These are phyloP conservation scores for Loris lydekkerianus DNA, from an alignment of 2,797 vertebrate genomes.

Conservation along the genomic window DNA sequence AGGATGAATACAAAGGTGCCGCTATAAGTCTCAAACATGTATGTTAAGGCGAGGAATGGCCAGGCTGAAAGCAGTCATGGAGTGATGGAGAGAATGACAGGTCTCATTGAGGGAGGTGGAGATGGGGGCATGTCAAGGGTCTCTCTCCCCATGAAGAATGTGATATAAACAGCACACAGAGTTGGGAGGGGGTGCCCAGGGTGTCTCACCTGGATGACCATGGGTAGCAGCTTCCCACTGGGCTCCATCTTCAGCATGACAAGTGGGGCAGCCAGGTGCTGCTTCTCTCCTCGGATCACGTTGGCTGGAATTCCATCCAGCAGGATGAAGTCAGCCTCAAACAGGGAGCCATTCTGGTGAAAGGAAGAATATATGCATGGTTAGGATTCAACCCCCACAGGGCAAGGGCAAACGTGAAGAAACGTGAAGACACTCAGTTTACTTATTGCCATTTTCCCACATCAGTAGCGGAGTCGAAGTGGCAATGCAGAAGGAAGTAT, in stretches of 20 bases:
- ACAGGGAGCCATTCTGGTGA: constrained; percentile 70
- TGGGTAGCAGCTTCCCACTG: constrained; percentile 77
- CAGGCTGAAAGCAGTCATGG: not conserved
- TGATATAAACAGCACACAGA: not conserved
- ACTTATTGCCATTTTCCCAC: not conserved
- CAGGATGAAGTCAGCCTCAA: constrained; percentile 79
- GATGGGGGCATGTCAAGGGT: not conserved
- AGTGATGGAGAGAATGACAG: not conserved
- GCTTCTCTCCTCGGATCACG: constrained; percentile 71
- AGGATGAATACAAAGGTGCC: not conserved
- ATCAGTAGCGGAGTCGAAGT: not conserved
- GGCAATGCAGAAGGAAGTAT: not conserved
- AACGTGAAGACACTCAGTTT: not conserved
- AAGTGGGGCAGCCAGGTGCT: constrained; percentile 77
- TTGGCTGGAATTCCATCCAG: constrained; percentile 80
- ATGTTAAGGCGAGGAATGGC: not conserved
- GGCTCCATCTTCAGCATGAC: constrained; percentile 78
- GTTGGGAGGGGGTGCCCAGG: not conserved
- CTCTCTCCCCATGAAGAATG: not conserved
- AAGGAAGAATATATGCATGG: not conserved
- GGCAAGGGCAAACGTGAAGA: not conserved
- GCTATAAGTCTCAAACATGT: not conserved
- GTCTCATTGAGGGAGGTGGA: not conserved
- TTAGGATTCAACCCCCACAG: not conserved
- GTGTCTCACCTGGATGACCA: constrained; percentile 79